Evolutionary conservation across 1,140 invertebrate species (phyloP).

Genomic region (Ruditapes philippinarum): DNA sequence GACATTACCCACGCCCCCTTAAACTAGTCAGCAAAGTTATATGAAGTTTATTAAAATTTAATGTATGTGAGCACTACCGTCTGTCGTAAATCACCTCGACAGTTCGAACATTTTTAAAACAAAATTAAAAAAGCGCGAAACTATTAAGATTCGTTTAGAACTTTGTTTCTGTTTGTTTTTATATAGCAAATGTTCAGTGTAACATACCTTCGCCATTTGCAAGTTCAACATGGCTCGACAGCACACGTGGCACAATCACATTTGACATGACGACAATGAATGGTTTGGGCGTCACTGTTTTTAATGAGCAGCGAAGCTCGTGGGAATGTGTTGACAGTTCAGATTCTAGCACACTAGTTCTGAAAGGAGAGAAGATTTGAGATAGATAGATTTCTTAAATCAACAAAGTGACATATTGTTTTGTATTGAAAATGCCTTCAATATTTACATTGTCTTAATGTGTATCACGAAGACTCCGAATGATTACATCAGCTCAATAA

Average conservation of each 20-base stretch:
- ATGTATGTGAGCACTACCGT: too few relatives aligned
- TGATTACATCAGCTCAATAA: too few relatives aligned
- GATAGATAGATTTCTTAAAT: not conserved
- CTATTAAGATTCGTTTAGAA: too few relatives aligned
- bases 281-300: not conserved
- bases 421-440: not conserved
- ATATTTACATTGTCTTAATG: not conserved
- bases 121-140: too few relatives aligned
- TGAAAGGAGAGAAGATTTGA: slow-evolving; percentile 41
- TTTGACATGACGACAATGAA: slow-evolving; percentile 1
- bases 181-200: slow-evolving; percentile 24
- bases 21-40: too few relatives aligned
- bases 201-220: slow-evolving; percentile 32
- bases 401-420: not conserved
- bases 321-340: slow-evolving; percentile 39
- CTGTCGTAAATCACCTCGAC: too few relatives aligned
- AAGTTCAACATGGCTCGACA: slow-evolving; percentile 14
- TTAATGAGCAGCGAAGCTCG: not conserved
- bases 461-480: too few relatives aligned
- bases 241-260: slow-evolving; percentile 12
- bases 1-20: too few relatives aligned
- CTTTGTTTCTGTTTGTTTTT: too few relatives aligned
- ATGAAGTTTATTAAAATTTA: too few relatives aligned
- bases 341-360: not conserved
- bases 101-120: too few relatives aligned